These are phyloP conservation scores for Melanostoma scalare DNA, from an alignment of 2,888 invertebrate species.

Conservation along the genomic window DNA sequence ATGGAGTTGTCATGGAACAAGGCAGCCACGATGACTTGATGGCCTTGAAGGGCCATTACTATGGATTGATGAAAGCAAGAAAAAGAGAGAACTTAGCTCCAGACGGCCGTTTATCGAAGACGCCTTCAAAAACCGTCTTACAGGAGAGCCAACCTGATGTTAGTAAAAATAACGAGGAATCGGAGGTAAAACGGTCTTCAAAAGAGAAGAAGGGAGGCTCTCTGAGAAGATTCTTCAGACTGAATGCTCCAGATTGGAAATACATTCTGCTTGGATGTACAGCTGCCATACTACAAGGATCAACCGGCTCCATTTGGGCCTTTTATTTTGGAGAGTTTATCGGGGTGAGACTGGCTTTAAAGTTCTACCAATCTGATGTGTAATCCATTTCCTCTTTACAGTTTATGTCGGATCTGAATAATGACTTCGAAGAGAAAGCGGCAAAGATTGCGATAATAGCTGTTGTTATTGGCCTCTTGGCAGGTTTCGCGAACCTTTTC, in stretches of 20 bases:
- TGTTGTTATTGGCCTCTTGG: conserved; percentile 85
- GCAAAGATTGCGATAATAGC: conserved; percentile 86
- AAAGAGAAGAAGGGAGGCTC: conserved; percentile 71
- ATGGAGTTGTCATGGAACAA: conserved; percentile 87
- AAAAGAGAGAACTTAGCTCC: conserved; percentile 79
- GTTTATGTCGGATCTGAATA: conserved; percentile 85
- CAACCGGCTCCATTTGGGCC: conserved; percentile 89
- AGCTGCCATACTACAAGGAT: conserved; percentile 87
- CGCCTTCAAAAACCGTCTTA: conserved; percentile 4
- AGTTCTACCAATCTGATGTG: not conserved
- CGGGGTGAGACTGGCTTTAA: conserved; percentile 83
- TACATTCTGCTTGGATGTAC: conserved; percentile 85
- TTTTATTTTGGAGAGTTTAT: conserved; percentile 91
- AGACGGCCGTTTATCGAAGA: conserved; percentile 32
- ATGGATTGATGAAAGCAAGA: conserved; percentile 86
- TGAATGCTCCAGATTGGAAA: conserved; percentile 88
- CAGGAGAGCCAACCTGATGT: conserved; percentile 14
- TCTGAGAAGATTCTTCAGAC: conserved; percentile 84
- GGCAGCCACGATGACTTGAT: conserved; percentile 90
- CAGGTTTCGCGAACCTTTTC: conserved; percentile 86
- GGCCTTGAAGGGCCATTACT: conserved; percentile 85
- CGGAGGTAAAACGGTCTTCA: conserved; percentile 72
- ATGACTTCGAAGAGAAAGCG: conserved; percentile 84
- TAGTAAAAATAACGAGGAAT: conserved; percentile 74
- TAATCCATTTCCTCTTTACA: conserved; percentile 77